Conservation (phyloP, 2,113 vertebrate genomes). For the Balaeniceps rex region DNA sequence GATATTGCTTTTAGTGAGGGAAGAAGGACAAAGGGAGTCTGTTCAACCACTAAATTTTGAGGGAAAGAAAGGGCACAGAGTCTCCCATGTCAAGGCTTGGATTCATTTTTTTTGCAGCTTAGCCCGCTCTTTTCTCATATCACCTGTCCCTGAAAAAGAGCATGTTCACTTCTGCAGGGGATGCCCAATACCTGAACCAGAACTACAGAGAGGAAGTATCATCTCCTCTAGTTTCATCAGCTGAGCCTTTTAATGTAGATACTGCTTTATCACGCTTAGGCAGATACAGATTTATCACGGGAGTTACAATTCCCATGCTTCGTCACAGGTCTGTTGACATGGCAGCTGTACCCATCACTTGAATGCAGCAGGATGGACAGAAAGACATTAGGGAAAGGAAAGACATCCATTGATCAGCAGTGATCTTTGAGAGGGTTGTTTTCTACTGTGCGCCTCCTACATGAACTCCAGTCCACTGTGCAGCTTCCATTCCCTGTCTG, state of each 20-base stretch:
- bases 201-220: not conserved
- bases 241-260: not conserved
- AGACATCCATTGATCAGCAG: not conserved
- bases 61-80: not conserved
- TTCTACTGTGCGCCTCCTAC: not conserved
- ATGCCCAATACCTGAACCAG: not conserved
- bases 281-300: not conserved
- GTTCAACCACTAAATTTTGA: not conserved
- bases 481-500: not conserved
- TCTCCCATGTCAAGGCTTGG: not conserved
- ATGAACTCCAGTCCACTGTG: not conserved
- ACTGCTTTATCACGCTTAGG: not conserved
- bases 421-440: not conserved
- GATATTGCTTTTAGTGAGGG: not conserved
- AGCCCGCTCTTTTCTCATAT: not conserved
- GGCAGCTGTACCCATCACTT: not conserved
- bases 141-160: not conserved
- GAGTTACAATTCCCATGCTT: not conserved
- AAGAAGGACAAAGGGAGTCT: not conserved
- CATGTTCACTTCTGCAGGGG: accelerated
- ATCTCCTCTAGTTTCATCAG: not conserved
- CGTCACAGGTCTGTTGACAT: not conserved
- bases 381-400: not conserved
- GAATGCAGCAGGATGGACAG: not conserved
- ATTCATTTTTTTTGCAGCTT: not conserved